Evolutionary conservation across 2,888 invertebrate genomes (phyloP), one percentile per base, ranked within the genome.

Genomic region (Lathronympha strigana): DNA sequence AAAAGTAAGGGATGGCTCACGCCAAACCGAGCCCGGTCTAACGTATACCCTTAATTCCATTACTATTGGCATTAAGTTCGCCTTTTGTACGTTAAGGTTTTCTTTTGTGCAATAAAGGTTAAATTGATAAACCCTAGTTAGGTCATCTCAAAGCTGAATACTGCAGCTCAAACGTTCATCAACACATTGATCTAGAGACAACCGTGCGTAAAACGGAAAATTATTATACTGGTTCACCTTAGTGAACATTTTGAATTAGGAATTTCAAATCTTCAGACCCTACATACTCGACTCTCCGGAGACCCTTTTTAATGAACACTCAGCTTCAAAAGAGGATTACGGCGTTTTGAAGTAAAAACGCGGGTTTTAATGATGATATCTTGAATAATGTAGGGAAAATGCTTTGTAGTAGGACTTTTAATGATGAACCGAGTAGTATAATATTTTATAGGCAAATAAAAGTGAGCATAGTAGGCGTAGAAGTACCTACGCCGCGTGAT

Each of bases 251-350:
- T 33, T 33, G 33, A 33, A 33, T 33, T 33, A 8, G 33, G 19
- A 17, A 4, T 9, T 19, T 8, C 21, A 3, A 55, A 47, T n/a
- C 49, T 38, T 11, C 25, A 47, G 21, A 53, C 36, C 36, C 57
- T 55, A 55, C 55, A 45, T 11, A 57, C 57, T 45, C 31, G 31
- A 19, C 9, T 28, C 55, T n/a, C 19, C 11, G 2, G 58, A 43
- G 63, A 53, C 67, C 67, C 58, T 63, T 63, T 58, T 63, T 67
- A 67, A 67, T 67, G 67, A 67, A 60, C 67, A 38, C 63, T 66
- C 43, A 57, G 43, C 60, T 53, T 53, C 63, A 53, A 63, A 66
- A 54, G 64, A 49, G 51, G 51, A 60, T 61, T 38, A 49, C 31
- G 33, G 50, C 55, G 28, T 57, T 57, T 36, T 55, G 23, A 57